These are phyloP conservation scores for Larimichthys polyactis DNA, from an alignment of 2,113 vertebrate genomes.

Conservation along the genomic window DNA sequence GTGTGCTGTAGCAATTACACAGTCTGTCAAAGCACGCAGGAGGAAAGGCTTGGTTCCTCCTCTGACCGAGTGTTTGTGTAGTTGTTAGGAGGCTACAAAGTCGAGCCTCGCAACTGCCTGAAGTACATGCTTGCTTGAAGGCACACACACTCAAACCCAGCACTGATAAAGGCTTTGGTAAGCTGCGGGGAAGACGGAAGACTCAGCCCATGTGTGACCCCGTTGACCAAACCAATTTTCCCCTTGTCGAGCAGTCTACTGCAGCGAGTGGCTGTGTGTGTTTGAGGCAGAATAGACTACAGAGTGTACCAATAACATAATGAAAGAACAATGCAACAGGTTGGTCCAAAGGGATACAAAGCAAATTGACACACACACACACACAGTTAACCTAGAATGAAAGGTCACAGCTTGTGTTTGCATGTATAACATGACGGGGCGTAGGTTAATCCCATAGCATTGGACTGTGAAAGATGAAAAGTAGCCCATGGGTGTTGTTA, in stretches of 20 bases:
- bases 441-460: slow-evolving; percentile 43
- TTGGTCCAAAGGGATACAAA: slow-evolving; percentile 8
- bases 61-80: slow-evolving; percentile 11
- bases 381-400: neutral
- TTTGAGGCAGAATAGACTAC: slow-evolving; percentile 15
- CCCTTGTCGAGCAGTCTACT: slow-evolving; percentile 48
- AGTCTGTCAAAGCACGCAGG: slow-evolving; percentile 49
- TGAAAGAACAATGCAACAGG: slow-evolving; percentile 22
- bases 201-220: slow-evolving; percentile 55
- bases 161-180: slow-evolving; percentile 42
- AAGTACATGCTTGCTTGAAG: slow-evolving; percentile 1
- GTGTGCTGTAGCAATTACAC: slow-evolving; percentile 59
- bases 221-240: slow-evolving; percentile 73
- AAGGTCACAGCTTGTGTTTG: slow-evolving; percentile 12
- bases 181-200: slow-evolving; percentile 32
- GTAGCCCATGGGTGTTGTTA: neutral
- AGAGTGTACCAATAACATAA: slow-evolving; percentile 34
- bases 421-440: slow-evolving; percentile 5
- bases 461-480: too few species aligned
- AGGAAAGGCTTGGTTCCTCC: slow-evolving; percentile 36
- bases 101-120: neutral
- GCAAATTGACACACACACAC: neutral
- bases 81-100: slow-evolving; percentile 39
- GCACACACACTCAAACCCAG: slow-evolving; percentile 4
- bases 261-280: slow-evolving; percentile 21